phyloP scores from a whole-genome alignment of 2,888 invertebrate species.

The Plebejus anna region DNA sequence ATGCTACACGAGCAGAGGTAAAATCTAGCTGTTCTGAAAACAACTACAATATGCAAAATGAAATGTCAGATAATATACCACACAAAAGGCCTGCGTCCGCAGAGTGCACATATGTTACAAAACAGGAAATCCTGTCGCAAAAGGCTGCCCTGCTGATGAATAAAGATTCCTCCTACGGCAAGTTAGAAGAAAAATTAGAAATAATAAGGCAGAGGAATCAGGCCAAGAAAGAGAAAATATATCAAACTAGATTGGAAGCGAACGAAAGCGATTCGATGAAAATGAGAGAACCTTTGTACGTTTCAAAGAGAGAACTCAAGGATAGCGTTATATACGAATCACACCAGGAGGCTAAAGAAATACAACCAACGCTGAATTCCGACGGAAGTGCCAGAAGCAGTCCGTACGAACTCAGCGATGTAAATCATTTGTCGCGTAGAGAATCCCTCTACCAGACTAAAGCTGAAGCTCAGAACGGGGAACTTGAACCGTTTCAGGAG shows the following conservation, averaged over 20 bases:
- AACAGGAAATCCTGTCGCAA: constrained; percentile 74
- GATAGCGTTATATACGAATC: constrained; percentile 77
- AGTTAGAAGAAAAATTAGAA: constrained; percentile 72
- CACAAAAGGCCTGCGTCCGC: constrained; percentile 66
- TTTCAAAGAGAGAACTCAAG: constrained; percentile 74
- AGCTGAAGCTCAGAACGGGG: constrained; percentile 54
- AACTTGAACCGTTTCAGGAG: constrained; percentile 66
- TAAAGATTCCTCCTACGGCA: constrained; percentile 63
- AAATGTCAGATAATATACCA: constrained; percentile 54
- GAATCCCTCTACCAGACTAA: constrained; percentile 73
- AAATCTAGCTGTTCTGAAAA: constrained; percentile 72
- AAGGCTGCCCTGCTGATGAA: constrained; percentile 73
- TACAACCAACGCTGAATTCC: constrained; percentile 44
- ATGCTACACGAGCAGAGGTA: constrained; percentile 62
- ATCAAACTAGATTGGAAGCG: constrained; percentile 72
- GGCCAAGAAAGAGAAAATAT: constrained; percentile 76
- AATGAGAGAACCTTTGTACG: constrained; percentile 72
- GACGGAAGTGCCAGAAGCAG: constrained; percentile 65
- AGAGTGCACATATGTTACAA: constrained; percentile 74
- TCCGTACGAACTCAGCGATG: constrained; percentile 73
- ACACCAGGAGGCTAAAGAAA: constrained; percentile 69
- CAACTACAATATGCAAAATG: constrained; percentile 54
- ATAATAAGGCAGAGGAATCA: constrained; percentile 76
- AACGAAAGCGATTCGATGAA: constrained; percentile 69
- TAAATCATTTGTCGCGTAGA: constrained; percentile 71